Conservation (phyloP, 2,888 invertebrate genomes). For the Cataglyphis albicans region DNA sequence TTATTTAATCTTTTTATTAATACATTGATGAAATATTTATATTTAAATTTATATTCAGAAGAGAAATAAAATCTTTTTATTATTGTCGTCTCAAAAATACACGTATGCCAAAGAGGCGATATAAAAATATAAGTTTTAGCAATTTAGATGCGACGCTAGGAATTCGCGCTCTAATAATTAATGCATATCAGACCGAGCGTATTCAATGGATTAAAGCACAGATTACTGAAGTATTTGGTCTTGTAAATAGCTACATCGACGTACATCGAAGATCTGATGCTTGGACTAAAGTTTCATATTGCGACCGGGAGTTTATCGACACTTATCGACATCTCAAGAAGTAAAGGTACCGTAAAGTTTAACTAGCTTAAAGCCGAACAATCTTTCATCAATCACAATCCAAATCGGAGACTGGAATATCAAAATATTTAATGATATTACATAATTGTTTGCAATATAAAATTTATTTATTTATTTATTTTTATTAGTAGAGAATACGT, state of each 20-base stretch:
- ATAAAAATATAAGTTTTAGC: neutral
- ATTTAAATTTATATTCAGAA: neutral
- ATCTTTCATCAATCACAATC: constrained; percentile 23
- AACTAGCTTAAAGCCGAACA: constrained; percentile 47
- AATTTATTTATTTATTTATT: constrained; percentile 17
- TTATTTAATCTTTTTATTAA: neutral
- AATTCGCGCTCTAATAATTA: constrained; percentile 9
- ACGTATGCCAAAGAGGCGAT: neutral
- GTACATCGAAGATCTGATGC: constrained; percentile 39
- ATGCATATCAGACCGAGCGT: neutral
- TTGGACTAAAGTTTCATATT: constrained; percentile 49
- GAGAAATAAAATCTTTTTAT: neutral
- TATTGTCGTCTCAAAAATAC: neutral
- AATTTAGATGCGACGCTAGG: neutral
- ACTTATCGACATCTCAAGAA: constrained; percentile 51
- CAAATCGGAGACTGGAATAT: neutral
- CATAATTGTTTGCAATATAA: neutral
- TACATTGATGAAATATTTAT: neutral
- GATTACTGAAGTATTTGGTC: constrained; percentile 37
- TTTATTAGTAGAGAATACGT: neutral
- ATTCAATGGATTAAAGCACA: constrained; percentile 35
- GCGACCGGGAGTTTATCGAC: constrained; percentile 53
- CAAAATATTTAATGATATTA: neutral
- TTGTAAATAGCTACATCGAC: constrained; percentile 36
- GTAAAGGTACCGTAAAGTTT: constrained; percentile 45